Base-by-base conservation (phyloP, 2,888 invertebrate species). In the Octodonta nipae region DNA sequence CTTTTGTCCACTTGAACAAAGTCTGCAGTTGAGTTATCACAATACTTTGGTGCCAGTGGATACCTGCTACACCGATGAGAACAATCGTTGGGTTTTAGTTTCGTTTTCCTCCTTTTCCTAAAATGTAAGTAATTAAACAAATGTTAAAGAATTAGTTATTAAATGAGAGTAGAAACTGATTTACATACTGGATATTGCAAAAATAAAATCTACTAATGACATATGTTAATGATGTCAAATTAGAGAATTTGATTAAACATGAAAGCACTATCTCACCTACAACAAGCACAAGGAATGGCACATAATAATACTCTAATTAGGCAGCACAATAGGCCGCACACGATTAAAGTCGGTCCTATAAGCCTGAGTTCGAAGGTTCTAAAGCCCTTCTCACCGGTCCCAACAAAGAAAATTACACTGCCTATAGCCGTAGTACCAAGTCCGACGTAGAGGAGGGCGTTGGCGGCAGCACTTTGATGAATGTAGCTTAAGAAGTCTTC, bases 341-440 rank as follows among this genome's bases (percentile, higher is more conserved):
- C 75, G 56, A 55, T 49, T 36, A 63, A 44, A 41, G 83, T 79
- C 41, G 87, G 87, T 41, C 88, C 88, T 62, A 87, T 84, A 54
- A 87, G 71, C 50, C 85, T 75, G 48, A 88, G 67, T 57, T 85
- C 86, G 43, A 82, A 75, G 44, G 87, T 86, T 64, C 77, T 84
- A 73, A 80, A 86, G 64, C 77, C 72, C 65, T 86, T 85, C 66
- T 87, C 87, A 53, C 87, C 87, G 44, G 86, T 84, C 49, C 86
- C 87, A 44, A 87, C 86, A 66, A 87, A 86, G 58, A 84, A 83
- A 51, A 87, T 83, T 50, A 87, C 81, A 52, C 85, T 74, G 34
- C 87, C 88, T 46, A 87, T 68, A 13, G 86, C 82, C 38, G 85
- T 76, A 13, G 78, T 81, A 45, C 79, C 83, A 45, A 88, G 71